These are phyloP conservation scores for Petroica traversi DNA, from an alignment of 2,113 vertebrate genomes.

Conservation along the genomic window DNA sequence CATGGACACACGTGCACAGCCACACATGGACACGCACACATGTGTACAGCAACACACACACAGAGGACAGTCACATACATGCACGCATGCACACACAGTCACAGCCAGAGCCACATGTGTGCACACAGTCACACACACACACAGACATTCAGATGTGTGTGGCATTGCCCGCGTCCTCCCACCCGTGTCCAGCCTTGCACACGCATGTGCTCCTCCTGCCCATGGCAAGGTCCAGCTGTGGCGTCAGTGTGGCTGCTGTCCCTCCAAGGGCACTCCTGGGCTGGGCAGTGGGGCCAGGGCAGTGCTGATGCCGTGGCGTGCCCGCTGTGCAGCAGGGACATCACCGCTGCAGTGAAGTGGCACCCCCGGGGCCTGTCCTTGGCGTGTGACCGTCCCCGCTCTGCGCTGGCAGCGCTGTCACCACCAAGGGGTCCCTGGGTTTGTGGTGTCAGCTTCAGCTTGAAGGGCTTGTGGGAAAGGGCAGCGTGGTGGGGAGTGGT, in stretches of 20 bases:
- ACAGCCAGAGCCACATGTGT: not conserved
- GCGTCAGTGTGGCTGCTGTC: not conserved
- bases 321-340: not conserved
- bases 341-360: accelerated
- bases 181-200: accelerated
- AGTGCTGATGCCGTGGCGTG: accelerated
- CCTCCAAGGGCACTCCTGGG: not conserved
- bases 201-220: not conserved
- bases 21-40: no score
- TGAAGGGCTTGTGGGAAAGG: not conserved
- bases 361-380: not conserved
- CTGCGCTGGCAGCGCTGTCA: not conserved
- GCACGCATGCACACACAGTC: no score
- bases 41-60: no score
- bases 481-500: not conserved
- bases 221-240: not conserved
- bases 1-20: not conserved
- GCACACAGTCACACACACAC: not conserved
- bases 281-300: not conserved
- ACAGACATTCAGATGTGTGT: accelerated
- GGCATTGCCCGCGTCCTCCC: accelerated
- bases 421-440: accelerated
- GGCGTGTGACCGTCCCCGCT: not conserved
- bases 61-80: no score
- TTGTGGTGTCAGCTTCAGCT: not conserved